Evolutionary conservation across 1,140 invertebrate species (phyloP).

Genomic region (Saxidomus purpurata): DNA sequence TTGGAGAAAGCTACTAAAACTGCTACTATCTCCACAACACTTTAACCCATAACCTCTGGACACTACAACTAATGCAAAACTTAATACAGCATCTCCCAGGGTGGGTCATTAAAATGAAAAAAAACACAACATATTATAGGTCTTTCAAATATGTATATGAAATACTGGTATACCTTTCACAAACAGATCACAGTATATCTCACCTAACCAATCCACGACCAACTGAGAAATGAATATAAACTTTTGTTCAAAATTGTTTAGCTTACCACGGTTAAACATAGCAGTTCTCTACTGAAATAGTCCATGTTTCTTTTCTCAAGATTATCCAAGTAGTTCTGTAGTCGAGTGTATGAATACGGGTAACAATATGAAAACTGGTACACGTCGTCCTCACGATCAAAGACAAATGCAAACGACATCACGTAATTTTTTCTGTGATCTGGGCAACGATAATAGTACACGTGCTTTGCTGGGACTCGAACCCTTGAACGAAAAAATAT

Average conservation of each 20-base stretch:
- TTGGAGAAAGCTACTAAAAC: no score
- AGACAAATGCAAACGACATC: slow-evolving; percentile 97
- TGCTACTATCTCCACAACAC: no score
- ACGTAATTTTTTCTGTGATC: slow-evolving; percentile 97
- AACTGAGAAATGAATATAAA: no score
- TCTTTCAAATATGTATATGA: no score
- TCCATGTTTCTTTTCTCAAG: slow-evolving; percentile 90
- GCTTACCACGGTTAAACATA: slow-evolving; percentile 91
- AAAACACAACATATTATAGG: no score
- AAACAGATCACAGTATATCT: no score
- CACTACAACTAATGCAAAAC: no score
- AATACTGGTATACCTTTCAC: no score
- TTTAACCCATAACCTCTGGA: no score
- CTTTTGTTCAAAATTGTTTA: background rate
- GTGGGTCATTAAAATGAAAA: no score
- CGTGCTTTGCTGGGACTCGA: slow-evolving; percentile 93
- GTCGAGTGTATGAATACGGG: slow-evolving; percentile 97
- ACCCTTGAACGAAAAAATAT: slow-evolving; percentile 89
- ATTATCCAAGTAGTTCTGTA: slow-evolving; percentile 94
- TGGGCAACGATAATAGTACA: slow-evolving; percentile 97
- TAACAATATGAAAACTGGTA: slow-evolving; percentile 97
- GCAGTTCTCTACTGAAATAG: slow-evolving; percentile 90
- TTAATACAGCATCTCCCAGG: no score
- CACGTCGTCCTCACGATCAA: slow-evolving; percentile 96
- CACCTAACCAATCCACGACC: no score